Evolutionary conservation across 2,797 vertebrate genomes (phyloP).

Genomic region (Gallirallus australis): DNA sequence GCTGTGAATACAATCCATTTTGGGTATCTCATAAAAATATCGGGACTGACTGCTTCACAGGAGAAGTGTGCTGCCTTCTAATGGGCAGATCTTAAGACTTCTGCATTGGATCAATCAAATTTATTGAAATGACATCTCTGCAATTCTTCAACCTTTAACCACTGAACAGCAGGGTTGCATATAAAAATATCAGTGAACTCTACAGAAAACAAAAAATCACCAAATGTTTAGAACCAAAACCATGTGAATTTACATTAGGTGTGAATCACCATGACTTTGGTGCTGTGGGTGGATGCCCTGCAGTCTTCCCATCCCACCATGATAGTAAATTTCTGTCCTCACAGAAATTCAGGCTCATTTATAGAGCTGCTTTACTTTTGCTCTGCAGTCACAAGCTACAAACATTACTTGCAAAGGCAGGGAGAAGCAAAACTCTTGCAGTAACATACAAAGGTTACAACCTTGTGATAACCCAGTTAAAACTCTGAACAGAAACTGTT

Average conservation of each 20-base stretch:
- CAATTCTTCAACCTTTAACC: neutral
- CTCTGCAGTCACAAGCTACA: neutral
- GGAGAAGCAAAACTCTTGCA: neutral
- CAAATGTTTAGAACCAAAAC: neutral
- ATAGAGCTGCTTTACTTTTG: neutral
- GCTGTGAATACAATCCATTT: neutral
- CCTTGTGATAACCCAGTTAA: neutral
- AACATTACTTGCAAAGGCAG: neutral
- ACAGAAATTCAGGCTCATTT: neutral
- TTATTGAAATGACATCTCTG: neutral
- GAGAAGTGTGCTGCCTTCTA: neutral
- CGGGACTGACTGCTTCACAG: neutral
- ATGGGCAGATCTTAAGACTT: neutral
- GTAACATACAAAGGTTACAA: neutral
- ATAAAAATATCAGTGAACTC: neutral
- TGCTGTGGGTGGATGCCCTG: neutral
- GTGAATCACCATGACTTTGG: neutral
- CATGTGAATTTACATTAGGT: neutral
- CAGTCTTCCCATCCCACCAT: neutral
- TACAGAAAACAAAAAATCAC: neutral
- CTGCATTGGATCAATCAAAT: neutral
- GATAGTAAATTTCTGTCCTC: neutral
- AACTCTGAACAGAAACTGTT: neutral
- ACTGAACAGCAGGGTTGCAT: neutral
- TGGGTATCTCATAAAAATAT: neutral